Base-by-base conservation (phyloP, 37 sponge, comb jelly and placozoan species). In the Agelas oroides region DNA sequence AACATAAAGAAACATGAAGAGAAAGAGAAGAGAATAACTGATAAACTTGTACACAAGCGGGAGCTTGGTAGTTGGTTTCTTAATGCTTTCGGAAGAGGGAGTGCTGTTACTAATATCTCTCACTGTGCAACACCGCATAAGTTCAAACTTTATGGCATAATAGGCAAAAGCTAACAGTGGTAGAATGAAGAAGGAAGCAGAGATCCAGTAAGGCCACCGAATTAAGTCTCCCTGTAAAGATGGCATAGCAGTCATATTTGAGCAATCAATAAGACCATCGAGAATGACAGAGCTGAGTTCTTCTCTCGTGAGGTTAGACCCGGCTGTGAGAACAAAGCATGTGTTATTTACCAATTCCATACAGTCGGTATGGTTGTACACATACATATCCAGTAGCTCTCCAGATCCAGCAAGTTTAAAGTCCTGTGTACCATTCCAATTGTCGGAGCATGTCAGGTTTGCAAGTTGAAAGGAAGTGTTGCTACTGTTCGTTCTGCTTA, bases 1-100 rank as follows among this genome's bases (percentile, higher is more conserved):
- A 6, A 82, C 87, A 54, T 91, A 91, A 3, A 77, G 19, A 31
- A 82, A 64, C 37, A 83, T 69, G 28, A 91, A 86, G 25, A 71
- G 37, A 24, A 32, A 41, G n/a, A 89, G 46, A 28, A 69, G 17
- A 16, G 46, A 27, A 18, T 83, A 56, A 12, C 77, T 1, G 17
- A 40, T 8, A 30, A 62, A 1, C 74, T 79, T 87, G 71, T 78
- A 86, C 20, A 24, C 20, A 24, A 75, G 28, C 11, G 73, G 63
- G 31, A 25, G 12, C 28, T 28, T 39, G 17, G 41, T 40, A 33
- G 55, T 54, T 21, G 5, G 32, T 36, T 75, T 24, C 27, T 83
- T 38, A 28, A 33, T 31, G 68, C 16, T 33, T 38, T 66, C 30
- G 13, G 18, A 60, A 25, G 20, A 32, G 21, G 60, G n/a, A 39